A percentile compares a stretch with the other conserved stretches of the same genome.
Evolutionary conservation across 2,797 vertebrate species (phyloP).

Genomic region (Myioborus miniatus): DNA sequence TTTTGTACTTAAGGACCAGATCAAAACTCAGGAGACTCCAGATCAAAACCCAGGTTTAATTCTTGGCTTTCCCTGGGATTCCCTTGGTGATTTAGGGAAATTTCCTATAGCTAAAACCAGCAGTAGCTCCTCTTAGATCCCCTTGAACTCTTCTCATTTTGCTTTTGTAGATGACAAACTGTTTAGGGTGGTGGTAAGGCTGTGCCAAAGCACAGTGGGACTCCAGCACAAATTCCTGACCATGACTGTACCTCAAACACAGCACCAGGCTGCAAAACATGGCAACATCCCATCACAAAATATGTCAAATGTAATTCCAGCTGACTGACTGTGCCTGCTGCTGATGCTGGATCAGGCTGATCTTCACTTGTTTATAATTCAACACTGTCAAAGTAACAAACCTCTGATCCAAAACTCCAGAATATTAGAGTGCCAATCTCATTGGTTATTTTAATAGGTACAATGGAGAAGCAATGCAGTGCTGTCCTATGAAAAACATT

Average conservation of each 20-base stretch:
- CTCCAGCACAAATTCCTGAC: neutral
- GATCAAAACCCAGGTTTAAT: neutral
- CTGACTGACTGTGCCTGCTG: neutral
- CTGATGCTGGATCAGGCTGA: neutral
- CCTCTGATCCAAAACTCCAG: neutral
- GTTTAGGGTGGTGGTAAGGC: neutral
- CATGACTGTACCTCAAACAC: neutral
- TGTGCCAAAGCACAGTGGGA: neutral
- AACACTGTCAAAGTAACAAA: neutral
- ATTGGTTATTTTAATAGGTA: neutral
- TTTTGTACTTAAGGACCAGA: slow-evolving; percentile 15
- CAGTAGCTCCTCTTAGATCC: neutral
- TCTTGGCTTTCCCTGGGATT: neutral
- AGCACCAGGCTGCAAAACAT: neutral
- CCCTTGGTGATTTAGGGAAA: neutral
- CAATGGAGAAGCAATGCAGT: neutral
- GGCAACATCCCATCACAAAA: neutral
- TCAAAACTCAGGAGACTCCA: neutral
- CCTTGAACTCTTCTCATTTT: neutral
- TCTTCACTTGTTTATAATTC: neutral
- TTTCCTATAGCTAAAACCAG: neutral
- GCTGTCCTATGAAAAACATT: neutral
- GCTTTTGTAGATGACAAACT: neutral
- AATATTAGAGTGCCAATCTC: neutral
- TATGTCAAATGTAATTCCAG: neutral